phyloP scores from a whole-genome alignment of 2,113 vertebrate genomes.

The Nannobrachium achirus region DNA sequence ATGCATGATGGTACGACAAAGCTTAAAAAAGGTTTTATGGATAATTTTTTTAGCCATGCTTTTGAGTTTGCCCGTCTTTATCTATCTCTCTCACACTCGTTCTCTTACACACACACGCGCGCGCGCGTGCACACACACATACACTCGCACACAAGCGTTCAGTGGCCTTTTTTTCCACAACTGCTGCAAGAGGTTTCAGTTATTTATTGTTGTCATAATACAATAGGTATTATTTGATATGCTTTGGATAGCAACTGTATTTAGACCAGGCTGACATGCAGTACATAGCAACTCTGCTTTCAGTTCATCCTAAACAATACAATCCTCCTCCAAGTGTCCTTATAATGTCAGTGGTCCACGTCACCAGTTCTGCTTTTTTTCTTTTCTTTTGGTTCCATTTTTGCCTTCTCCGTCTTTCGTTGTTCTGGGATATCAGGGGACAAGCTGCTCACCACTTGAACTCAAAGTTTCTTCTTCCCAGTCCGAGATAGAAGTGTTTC shows the following conservation, averaged over 20 bases:
- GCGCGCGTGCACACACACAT: slow-evolving; percentile 18
- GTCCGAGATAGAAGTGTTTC: slow-evolving; percentile 32
- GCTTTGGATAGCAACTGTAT: slow-evolving; percentile 54
- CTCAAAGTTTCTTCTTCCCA: slow-evolving; percentile 32
- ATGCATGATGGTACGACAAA: slow-evolving; percentile 59
- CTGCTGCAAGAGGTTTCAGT: slow-evolving; percentile 71
- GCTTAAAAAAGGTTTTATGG: slow-evolving; percentile 36
- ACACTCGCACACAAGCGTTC: slow-evolving; percentile 51
- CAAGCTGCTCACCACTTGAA: slow-evolving; percentile 32
- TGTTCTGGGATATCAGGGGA: slow-evolving; percentile 51
- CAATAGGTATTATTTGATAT: slow-evolving; percentile 58
- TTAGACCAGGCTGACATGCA: slow-evolving; percentile 64
- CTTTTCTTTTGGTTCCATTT: slow-evolving; percentile 38
- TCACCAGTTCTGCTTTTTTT: slow-evolving; percentile 54
- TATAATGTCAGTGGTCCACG: slow-evolving; percentile 62
- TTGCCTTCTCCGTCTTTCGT: slow-evolving; percentile 1
- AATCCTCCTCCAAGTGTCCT: slow-evolving; percentile 85
- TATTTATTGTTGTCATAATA: slow-evolving; percentile 69
- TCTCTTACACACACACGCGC: not conserved
- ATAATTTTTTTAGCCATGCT: slow-evolving; percentile 50
- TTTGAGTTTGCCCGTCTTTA: slow-evolving; percentile 60
- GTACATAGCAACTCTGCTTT: slow-evolving; percentile 67
- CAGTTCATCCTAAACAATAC: slow-evolving; percentile 69
- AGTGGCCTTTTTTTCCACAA: slow-evolving; percentile 77
- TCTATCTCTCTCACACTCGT: not conserved